phyloP scores from a whole-genome alignment of 2,888 invertebrate genomes.

The Aquatica leii region DNA sequence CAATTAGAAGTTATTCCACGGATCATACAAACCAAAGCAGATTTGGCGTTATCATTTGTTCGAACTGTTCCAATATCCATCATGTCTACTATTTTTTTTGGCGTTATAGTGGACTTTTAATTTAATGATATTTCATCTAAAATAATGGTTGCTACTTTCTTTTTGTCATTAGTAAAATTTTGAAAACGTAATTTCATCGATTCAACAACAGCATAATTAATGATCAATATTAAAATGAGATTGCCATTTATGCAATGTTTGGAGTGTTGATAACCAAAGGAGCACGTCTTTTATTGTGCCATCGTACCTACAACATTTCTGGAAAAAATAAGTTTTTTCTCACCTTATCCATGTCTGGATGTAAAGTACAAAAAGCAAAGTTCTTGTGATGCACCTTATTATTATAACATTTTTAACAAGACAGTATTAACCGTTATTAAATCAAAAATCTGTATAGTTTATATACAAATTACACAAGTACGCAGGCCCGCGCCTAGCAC shows the following conservation, averaged over 20 bases:
- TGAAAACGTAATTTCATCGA: neutral
- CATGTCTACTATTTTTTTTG: neutral
- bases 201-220: no score
- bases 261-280: neutral
- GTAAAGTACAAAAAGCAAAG: neutral
- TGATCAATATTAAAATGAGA: no score
- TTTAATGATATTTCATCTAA: neutral
- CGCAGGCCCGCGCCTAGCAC: no score
- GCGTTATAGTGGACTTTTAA: neutral
- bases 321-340: neutral
- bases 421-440: neutral
- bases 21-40: neutral
- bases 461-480: no score
- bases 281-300: neutral
- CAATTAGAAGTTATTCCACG: neutral
- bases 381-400: neutral
- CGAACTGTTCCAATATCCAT: neutral
- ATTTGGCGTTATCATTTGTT: neutral
- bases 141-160: neutral
- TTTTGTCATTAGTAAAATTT: no score
- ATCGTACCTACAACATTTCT: neutral
- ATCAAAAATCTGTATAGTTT: neutral
- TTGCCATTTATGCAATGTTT: neutral
- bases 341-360: neutral
- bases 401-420: neutral